phyloP scores from a whole-genome alignment of 2,113 vertebrate species.

The Illadopsis cleaveri region DNA sequence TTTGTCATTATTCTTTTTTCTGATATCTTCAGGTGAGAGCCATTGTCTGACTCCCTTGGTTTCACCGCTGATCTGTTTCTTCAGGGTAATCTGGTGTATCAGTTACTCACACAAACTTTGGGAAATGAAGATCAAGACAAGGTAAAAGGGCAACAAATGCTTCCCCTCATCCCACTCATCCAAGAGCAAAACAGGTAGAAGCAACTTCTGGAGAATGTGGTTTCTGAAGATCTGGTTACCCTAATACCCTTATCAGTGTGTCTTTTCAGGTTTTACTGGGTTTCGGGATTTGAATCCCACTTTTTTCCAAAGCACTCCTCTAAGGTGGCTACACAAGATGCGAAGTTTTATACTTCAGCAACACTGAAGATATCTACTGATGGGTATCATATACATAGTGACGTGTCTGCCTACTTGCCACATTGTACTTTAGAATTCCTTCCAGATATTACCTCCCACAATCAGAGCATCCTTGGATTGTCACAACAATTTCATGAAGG shows the following conservation, averaged over 20 bases:
- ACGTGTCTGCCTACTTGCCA: neutral
- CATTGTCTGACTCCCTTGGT: neutral
- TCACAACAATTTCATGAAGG: neutral
- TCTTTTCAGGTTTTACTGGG: neutral
- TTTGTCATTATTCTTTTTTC: neutral
- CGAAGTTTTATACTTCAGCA: neutral
- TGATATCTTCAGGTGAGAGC: neutral
- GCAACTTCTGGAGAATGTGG: neutral
- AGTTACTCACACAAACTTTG: neutral
- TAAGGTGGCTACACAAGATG: neutral
- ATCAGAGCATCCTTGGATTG: neutral
- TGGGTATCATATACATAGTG: neutral
- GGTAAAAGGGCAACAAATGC: neutral
- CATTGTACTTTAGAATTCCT: neutral
- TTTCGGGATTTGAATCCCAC: neutral
- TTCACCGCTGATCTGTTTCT: neutral
- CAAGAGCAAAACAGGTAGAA: neutral
- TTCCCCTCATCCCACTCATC: fast-evolving
- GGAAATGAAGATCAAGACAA: neutral
- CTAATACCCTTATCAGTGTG: neutral
- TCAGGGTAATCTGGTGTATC: neutral
- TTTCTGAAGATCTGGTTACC: neutral
- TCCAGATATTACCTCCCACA: neutral
- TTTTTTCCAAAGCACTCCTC: neutral
- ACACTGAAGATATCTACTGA: neutral